These are phyloP conservation scores for Microcebus lehilahytsara DNA, from an alignment of 2,113 vertebrate species.

Conservation along the genomic window DNA sequence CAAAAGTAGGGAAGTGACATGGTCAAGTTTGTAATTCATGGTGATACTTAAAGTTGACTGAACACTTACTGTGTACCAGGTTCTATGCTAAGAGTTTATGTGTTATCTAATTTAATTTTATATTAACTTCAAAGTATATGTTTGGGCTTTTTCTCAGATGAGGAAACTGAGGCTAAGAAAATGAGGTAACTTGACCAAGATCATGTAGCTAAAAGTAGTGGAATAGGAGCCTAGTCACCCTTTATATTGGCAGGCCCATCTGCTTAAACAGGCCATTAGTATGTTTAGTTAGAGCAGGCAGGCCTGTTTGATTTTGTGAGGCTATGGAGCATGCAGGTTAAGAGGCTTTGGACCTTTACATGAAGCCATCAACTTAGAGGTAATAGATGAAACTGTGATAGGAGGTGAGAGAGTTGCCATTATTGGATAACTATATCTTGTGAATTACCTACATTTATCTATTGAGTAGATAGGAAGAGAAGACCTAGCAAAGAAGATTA, in stretches of 20 bases:
- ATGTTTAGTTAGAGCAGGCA: not conserved
- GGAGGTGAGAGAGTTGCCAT: not conserved
- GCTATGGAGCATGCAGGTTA: not conserved
- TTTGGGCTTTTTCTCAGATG: conserved; percentile 44
- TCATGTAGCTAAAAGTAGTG: not conserved
- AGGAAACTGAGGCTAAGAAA: not conserved
- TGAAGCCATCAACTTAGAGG: not conserved
- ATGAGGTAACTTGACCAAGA: not conserved
- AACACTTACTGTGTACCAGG: not conserved
- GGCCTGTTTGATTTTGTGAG: not conserved
- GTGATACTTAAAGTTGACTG: conserved; percentile 27
- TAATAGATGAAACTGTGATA: not conserved
- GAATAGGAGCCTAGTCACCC: not conserved
- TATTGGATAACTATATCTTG: not conserved
- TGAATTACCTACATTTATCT: not conserved
- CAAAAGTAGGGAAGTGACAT: not conserved
- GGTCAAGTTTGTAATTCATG: not conserved
- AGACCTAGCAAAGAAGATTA: not conserved
- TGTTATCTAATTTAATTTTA: not conserved
- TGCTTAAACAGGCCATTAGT: not conserved
- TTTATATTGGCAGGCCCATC: not conserved
- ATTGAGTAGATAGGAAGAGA: not conserved
- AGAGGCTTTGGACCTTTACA: not conserved
- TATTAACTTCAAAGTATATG: conserved; percentile 21
- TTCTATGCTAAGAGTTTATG: not conserved